A percentile compares a stretch with the other conserved stretches of the same genome.
Evolutionary conservation across 2,888 invertebrate species (phyloP).

Genomic region (Sycophila texana): DNA sequence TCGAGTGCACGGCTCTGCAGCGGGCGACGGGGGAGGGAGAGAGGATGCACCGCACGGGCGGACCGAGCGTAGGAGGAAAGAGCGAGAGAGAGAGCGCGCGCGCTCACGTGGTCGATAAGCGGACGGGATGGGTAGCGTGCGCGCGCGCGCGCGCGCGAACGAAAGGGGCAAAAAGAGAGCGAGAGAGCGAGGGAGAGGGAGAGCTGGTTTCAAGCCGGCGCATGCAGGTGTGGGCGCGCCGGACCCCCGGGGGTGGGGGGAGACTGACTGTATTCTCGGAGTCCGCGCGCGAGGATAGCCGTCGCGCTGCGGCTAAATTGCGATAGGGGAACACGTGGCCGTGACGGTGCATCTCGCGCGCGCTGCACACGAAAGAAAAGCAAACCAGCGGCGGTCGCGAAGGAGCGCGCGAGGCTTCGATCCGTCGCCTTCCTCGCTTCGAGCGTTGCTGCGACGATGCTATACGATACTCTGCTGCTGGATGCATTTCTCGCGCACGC

Average conservation of each 20-base stretch:
- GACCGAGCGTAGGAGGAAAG: conserved; percentile 12
- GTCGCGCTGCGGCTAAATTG: conserved; percentile 25
- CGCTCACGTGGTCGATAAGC: conserved; percentile 59
- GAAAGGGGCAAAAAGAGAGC: conserved; percentile 42
- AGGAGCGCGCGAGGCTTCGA: conserved; percentile 19
- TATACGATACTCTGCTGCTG: no score
- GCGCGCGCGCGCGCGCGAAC: conserved; percentile 48
- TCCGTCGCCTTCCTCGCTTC: neutral
- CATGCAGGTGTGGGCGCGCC: neutral
- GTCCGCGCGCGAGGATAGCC: conserved; percentile 1
- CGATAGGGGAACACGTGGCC: conserved; percentile 48
- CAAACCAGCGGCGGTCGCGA: conserved; percentile 4
- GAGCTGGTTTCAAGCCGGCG: conserved; percentile 15
- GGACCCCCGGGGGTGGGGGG: neutral
- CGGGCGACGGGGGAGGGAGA: conserved; percentile 29
- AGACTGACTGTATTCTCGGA: neutral
- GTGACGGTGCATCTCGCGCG: conserved; percentile 32
- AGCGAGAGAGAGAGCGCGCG: conserved; percentile 23
- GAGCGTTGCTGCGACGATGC: neutral
- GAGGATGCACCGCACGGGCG: conserved; percentile 18
- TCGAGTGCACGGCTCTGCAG: conserved; percentile 32
- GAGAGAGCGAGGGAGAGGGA: conserved; percentile 44
- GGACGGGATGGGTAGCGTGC: conserved; percentile 56
- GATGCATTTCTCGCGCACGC: neutral
- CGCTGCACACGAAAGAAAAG: conserved; percentile 14